These are phyloP conservation scores for Crenichthys baileyi DNA, from an alignment of 2,797 vertebrate genomes.

Conservation along the genomic window DNA sequence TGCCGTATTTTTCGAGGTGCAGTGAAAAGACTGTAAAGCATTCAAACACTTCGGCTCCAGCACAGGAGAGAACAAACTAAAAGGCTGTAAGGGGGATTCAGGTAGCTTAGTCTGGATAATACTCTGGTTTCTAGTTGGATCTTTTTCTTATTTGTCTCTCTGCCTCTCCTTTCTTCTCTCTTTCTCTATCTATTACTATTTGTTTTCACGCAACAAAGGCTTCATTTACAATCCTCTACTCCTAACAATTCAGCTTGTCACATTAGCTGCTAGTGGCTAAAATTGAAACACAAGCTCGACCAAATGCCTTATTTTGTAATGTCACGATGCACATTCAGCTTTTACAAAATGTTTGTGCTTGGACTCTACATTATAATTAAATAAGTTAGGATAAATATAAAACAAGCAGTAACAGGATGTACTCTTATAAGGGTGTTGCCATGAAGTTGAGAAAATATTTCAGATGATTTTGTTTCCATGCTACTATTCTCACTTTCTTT, in stretches of 20 bases:
- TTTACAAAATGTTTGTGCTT: constrained; percentile 17
- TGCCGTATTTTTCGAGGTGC: constrained; percentile 73
- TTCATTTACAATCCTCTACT: constrained; percentile 62
- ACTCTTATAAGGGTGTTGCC: constrained; percentile 45
- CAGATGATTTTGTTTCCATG: constrained; percentile 66
- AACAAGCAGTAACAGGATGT: constrained; percentile 9
- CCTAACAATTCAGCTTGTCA: constrained; percentile 50
- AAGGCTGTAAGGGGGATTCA: constrained; percentile 80
- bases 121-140: constrained; percentile 70
- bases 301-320: constrained; percentile 47
- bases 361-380: constrained; percentile 48
- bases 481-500: constrained; percentile 56
- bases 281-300: constrained; percentile 55
- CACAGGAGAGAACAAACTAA: constrained; percentile 73
- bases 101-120: constrained; percentile 80
- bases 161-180: constrained; percentile 14
- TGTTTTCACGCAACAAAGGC: constrained; percentile 59
- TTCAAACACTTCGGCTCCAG: constrained; percentile 61
- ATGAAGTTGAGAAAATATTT: constrained; percentile 68
- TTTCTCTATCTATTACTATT: constrained; percentile 36
- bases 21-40: constrained; percentile 75
- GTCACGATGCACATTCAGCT: constrained; percentile 28
- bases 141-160: constrained; percentile 67
- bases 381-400: constrained; percentile 47
- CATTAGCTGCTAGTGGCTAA: constrained; percentile 50